Conservation (phyloP, 2,797 vertebrate genomes). For the Argentina silus region DNA sequence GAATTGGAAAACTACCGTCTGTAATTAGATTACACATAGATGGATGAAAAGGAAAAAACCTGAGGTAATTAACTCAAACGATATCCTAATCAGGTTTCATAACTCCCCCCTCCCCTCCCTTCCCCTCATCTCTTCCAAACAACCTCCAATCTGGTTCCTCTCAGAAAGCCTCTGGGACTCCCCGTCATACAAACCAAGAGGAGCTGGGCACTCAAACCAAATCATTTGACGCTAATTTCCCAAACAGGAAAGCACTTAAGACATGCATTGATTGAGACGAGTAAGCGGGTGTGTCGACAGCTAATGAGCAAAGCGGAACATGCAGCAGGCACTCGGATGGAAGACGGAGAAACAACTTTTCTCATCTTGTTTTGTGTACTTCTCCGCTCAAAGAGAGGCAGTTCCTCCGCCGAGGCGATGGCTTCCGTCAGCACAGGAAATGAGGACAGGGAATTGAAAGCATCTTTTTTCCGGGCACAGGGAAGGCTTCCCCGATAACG, state of each 20-base stretch:
- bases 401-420: slow-evolving; percentile 40
- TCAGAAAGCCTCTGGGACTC: slow-evolving; percentile 55
- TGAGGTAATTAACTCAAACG: slow-evolving; percentile 74
- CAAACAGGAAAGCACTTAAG: slow-evolving; percentile 75
- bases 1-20: slow-evolving; percentile 72
- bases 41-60: slow-evolving; percentile 50
- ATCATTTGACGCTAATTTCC: slow-evolving; percentile 75
- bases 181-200: slow-evolving; percentile 52
- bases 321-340: neutral
- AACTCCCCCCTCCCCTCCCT: slow-evolving; percentile 30
- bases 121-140: slow-evolving; percentile 37
- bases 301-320: slow-evolving; percentile 46
- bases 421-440: slow-evolving; percentile 64
- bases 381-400: slow-evolving; percentile 27
- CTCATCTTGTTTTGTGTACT: neutral
- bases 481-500: slow-evolving; percentile 59
- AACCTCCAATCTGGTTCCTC: slow-evolving; percentile 65
- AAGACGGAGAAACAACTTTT: neutral
- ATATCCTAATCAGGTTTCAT: slow-evolving; percentile 76
- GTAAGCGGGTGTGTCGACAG: slow-evolving; percentile 49
- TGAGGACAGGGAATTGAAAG: slow-evolving; percentile 54
- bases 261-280: slow-evolving; percentile 61
- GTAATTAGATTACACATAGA: slow-evolving; percentile 75
- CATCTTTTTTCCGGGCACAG: slow-evolving; percentile 38
- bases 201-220: slow-evolving; percentile 65